phyloP scores from a whole-genome alignment of 2,888 invertebrate genomes.

The Aphidoletes aphidimyza region DNA sequence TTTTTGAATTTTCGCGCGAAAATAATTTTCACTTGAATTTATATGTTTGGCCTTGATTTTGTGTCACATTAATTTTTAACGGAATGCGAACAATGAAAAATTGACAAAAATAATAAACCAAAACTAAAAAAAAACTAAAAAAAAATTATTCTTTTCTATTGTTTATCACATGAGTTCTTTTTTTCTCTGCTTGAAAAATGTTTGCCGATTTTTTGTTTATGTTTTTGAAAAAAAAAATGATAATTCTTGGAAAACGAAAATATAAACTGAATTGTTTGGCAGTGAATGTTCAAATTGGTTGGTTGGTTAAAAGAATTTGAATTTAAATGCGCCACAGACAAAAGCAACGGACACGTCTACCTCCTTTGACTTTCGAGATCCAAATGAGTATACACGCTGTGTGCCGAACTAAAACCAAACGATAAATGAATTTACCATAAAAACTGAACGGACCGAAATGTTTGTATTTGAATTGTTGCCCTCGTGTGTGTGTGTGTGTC shows the following conservation, averaged over 20 bases:
- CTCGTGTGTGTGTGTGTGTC: neutral
- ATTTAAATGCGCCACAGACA: conserved; percentile 37
- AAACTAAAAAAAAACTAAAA: conserved; percentile 30
- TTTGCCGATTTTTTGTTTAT: neutral
- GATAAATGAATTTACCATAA: conserved; percentile 54
- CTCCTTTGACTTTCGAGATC: conserved; percentile 56
- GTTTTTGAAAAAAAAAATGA: neutral
- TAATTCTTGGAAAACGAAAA: too few relatives aligned
- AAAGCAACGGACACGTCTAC: conserved; percentile 56
- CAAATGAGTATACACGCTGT: conserved; percentile 56
- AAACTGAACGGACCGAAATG: conserved; percentile 43
- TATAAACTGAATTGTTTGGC: neutral
- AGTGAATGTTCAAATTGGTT: conserved; percentile 18
- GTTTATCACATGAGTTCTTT: conserved; percentile 45
- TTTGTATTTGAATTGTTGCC: neutral
- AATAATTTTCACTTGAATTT: too few relatives aligned
- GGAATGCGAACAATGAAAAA: neutral
- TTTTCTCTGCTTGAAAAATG: neutral
- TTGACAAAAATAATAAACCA: conserved; percentile 2
- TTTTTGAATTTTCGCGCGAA: neutral
- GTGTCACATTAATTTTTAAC: conserved; percentile 32
- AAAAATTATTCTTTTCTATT: conserved; percentile 14
- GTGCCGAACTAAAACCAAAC: conserved; percentile 53
- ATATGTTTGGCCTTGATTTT: too few relatives aligned
- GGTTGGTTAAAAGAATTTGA: neutral